Evolutionary conservation across 1,140 invertebrate species (phyloP).

Genomic region (Teleopsis dalmanni): DNA sequence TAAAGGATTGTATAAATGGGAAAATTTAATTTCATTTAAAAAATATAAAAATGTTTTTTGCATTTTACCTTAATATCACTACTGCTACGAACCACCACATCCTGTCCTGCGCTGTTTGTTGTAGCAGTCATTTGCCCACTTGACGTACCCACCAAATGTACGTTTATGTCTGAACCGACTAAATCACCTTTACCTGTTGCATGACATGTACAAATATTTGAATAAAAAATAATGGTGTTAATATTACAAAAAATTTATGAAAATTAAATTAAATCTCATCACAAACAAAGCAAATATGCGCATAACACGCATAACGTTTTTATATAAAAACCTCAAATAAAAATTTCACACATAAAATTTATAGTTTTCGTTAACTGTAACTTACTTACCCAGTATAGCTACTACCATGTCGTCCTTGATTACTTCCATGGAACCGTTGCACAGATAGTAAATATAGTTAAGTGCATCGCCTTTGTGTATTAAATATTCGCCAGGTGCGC

Average conservation of each 20-base stretch:
- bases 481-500: constrained; percentile 92
- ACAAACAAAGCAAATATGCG: no score
- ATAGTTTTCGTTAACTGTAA: no score
- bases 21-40: neutral
- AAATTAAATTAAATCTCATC: no score
- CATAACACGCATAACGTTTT: no score
- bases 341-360: no score
- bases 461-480: constrained; percentile 96
- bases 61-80: constrained; percentile 81
- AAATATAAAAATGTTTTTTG: neutral
- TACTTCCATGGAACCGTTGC: constrained; percentile 97
- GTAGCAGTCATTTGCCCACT: constrained; percentile 50
- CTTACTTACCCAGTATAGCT: constrained; percentile 83
- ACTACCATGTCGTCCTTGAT: constrained; percentile 97
- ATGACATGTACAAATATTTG: no score
- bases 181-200: constrained; percentile 90
- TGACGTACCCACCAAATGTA: constrained; percentile 57
- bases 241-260: no score
- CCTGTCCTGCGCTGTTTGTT: constrained; percentile 51
- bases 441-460: constrained; percentile 92
- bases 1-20: neutral
- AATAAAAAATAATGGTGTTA: no score
- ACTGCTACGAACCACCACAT: constrained; percentile 83
- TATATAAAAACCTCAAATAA: no score
- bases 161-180: constrained; percentile 88